Conservation (phyloP, 2,113 vertebrate species). For the Myrmophylax atrothorax region DNA sequence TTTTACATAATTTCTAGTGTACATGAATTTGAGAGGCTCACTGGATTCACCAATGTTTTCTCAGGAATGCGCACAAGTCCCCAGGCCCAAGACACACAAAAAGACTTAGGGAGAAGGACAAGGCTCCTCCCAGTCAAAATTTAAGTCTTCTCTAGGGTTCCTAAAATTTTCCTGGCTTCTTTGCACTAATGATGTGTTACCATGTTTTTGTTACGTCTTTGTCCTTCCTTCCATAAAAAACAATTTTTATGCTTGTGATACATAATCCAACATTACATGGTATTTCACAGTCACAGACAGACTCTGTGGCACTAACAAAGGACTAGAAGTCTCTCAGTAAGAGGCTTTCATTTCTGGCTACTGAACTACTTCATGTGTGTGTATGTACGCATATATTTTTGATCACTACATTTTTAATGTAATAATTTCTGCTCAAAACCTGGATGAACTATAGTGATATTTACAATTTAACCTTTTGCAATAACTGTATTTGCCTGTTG, state of each 20-base stretch:
- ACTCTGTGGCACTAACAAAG: not conserved
- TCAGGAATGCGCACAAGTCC: not conserved
- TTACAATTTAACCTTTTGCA: not conserved
- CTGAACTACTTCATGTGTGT: not conserved
- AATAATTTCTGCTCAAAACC: not conserved
- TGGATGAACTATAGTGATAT: not conserved
- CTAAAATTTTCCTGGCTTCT: not conserved
- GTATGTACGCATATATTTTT: not conserved
- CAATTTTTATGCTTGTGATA: not conserved
- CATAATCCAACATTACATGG: not conserved
- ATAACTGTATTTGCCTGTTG: not conserved
- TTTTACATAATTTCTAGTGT: not conserved
- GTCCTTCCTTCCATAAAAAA: not conserved
- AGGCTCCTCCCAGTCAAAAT: not conserved
- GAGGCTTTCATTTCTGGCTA: not conserved
- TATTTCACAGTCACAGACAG: not conserved
- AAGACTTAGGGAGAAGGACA: not conserved
- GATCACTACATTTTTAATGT: not conserved
- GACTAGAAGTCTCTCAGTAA: not conserved
- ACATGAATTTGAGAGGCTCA: not conserved
- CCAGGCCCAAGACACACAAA: not conserved
- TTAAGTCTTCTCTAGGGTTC: not conserved
- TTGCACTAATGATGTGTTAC: not conserved
- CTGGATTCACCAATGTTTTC: not conserved
- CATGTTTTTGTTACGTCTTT: not conserved